phyloP scores from a whole-genome alignment of 2,888 invertebrate genomes.

The Drosophila falleni region DNA sequence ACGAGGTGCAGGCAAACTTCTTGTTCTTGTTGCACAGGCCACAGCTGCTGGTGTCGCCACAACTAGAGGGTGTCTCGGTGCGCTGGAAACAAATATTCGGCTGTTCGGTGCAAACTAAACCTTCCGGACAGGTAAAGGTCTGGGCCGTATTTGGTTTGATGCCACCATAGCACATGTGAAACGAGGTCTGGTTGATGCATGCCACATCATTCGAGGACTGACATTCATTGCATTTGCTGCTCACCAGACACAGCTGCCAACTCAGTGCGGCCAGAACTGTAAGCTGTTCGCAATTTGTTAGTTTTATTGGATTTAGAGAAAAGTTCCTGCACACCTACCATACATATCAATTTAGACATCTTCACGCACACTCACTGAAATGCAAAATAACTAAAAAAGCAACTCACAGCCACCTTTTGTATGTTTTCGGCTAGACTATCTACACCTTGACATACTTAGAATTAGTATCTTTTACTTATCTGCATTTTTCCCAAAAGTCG shows the following conservation, averaged over 20 bases:
- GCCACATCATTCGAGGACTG: slow-evolving; percentile 76
- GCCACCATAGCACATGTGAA: slow-evolving; percentile 77
- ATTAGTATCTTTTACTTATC: slow-evolving; percentile 25
- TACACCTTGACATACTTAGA: slow-evolving; percentile 34
- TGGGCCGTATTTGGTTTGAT: slow-evolving; percentile 62
- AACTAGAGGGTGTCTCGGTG: slow-evolving; percentile 76
- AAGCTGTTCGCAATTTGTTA: slow-evolving; percentile 10
- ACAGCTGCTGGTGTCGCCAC: slow-evolving; percentile 81
- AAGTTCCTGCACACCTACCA: slow-evolving; percentile 18
- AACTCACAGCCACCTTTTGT: slow-evolving; percentile 21
- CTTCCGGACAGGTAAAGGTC: slow-evolving; percentile 76
- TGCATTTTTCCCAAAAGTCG: slow-evolving; percentile 19
- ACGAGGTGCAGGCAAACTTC: slow-evolving; percentile 81
- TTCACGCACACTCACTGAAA: slow-evolving; percentile 1
- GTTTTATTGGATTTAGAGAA: not conserved
- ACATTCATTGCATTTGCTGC: slow-evolving; percentile 71
- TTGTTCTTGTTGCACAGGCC: slow-evolving; percentile 72
- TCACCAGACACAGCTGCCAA: slow-evolving; percentile 24
- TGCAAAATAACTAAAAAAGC: slow-evolving; percentile 18
- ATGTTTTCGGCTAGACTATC: not conserved
- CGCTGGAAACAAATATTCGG: slow-evolving; percentile 81
- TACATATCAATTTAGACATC: slow-evolving; percentile 24
- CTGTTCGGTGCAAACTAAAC: slow-evolving; percentile 77
- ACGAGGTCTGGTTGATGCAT: slow-evolving; percentile 80
- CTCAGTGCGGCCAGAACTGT: slow-evolving; percentile 19